Base-by-base conservation (phyloP, 2,113 vertebrate species). In the Stomatorhinus ivindoensis region DNA sequence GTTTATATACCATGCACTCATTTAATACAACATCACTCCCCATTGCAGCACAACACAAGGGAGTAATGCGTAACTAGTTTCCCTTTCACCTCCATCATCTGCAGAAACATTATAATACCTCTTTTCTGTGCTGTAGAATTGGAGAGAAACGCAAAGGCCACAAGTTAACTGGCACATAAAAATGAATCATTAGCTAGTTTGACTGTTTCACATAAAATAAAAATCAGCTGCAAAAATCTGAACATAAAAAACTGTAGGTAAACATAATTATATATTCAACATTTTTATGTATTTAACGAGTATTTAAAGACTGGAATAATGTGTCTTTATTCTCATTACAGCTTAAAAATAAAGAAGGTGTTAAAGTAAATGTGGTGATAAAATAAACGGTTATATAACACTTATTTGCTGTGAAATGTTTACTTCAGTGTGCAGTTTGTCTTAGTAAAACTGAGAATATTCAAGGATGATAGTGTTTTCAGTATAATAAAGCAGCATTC, bases 121-220 rank as follows among this genome's bases (percentile, higher is more conserved):
- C 96, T 97, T 98, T 95, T 97, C 97, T 96, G 96, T 96, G 97
- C 98, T 99, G 98, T 93, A 93, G 95, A 95, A 95, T 97, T 88
- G 96, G 92, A 97, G 92, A 97, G 95, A 96, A 96, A 94, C 91
- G 88, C 92, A 92, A 93, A 91, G 53, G 91, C 91, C 82, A 83
- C 88, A 87, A 50, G 89, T 93, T 93, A 94, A 88, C 84, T 44
- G 87, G 51, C 27, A 80, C 19, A 58, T 6, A 91, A 90, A 90
- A 83, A 92, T 7, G 86, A 53, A 90, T 31, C 15, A 73, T 42
- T 73, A 86, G 47, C 13, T 65, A 19, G 27, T 55, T 50, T 11
- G 39, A 31, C 27, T 31, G 31, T 73, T 73, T 31, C n/a, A 73
- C 27, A 0, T 42, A 80, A 39, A 9, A 42, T 80, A 19, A 80